These are phyloP conservation scores for Aporophyla nigra DNA, from an alignment of 2,888 invertebrate species.

Conservation along the genomic window DNA sequence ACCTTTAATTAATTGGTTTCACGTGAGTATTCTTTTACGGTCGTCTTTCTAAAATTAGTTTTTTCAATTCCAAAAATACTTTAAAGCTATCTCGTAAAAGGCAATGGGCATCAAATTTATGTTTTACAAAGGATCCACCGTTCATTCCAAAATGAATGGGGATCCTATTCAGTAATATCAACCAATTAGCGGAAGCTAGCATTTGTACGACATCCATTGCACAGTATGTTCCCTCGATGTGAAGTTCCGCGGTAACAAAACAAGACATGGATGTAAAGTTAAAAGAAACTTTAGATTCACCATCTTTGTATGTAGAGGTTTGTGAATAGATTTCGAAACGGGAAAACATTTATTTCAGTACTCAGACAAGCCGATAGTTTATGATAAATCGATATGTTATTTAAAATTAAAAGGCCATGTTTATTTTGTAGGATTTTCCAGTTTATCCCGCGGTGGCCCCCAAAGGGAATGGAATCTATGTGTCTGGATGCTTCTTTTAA, in stretches of 20 bases:
- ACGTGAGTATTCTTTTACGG: not conserved
- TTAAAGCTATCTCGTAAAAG: conserved; percentile 76
- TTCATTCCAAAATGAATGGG: conserved; percentile 36
- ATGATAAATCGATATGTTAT: conserved; percentile 57
- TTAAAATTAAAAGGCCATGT: conserved; percentile 57
- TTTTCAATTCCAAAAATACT: conserved; percentile 67
- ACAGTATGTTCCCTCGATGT: conserved; percentile 14
- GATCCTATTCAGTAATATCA: conserved; percentile 17
- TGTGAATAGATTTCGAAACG: conserved; percentile 47
- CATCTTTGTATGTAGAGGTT: conserved; percentile 14
- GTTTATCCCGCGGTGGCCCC: conserved; percentile 30
- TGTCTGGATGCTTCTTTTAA: conserved; percentile 44
- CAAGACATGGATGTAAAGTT: conserved; percentile 49
- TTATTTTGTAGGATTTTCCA: conserved; percentile 37
- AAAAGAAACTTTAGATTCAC: not conserved
- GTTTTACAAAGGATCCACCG: conserved; percentile 62
- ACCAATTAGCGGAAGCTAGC: conserved; percentile 26
- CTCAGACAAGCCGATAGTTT: conserved; percentile 52
- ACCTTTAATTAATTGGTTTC: not conserved
- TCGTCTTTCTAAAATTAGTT: conserved; percentile 2
- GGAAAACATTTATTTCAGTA: conserved; percentile 44
- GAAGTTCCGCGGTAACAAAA: conserved; percentile 35
- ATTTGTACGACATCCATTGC: conserved; percentile 55
- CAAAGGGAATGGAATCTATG: conserved; percentile 44
- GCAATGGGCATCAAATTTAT: conserved; percentile 71